Base-by-base conservation (phyloP, 2,113 vertebrate species). In the Todiramphus saurophagus region DNA sequence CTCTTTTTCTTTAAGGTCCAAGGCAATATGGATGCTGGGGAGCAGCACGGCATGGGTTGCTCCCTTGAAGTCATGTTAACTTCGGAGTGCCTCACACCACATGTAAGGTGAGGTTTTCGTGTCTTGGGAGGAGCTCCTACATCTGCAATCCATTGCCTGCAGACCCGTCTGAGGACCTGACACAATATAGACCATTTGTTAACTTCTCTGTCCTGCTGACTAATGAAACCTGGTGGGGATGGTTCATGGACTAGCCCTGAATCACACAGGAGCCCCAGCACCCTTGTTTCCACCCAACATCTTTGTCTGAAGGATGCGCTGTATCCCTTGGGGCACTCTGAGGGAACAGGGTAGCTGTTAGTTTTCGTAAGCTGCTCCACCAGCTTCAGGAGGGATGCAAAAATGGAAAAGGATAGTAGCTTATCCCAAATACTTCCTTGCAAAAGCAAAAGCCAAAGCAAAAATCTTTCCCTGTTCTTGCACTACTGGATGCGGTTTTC, bases 81-180 rank as follows among this genome's bases (percentile, higher is more conserved):
- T 80, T 66, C 70, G 83, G 89, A 93, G 59, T 35, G 35, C 48
- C 62, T 86, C 0, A 0, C 9, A 13, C 64, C 2, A 5, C 51
- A 48, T 8, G 2, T 35, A 46, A 73, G 69, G 30, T 51, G 60
- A 79, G 56, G 27, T 39, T 31, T 68, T 0, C 3, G 0, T 68
- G 39, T 70, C 74, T 78, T 78, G 74, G 70, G 81, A 94, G 69
- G 80, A 60, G 35, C 73, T 75, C 30, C 69, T 63, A 20, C 62
- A 72, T 87, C 77, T 96, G 89, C 48, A 82, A 53, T 39, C 84
- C 62, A 91, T 95, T 91, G 75, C 70, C 16, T 58, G 3, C 50
- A 62, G 43, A 53, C 23, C 35, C 1, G 1, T 33, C 35, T 0
- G 1, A 89, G 33, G 19, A 58, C 44, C n/a, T 3, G 5, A 53